Evolutionary conservation across 2,888 invertebrate species (phyloP), one percentile per base, ranked within the genome.

Genomic region (Agonopterix subpropinquella): DNA sequence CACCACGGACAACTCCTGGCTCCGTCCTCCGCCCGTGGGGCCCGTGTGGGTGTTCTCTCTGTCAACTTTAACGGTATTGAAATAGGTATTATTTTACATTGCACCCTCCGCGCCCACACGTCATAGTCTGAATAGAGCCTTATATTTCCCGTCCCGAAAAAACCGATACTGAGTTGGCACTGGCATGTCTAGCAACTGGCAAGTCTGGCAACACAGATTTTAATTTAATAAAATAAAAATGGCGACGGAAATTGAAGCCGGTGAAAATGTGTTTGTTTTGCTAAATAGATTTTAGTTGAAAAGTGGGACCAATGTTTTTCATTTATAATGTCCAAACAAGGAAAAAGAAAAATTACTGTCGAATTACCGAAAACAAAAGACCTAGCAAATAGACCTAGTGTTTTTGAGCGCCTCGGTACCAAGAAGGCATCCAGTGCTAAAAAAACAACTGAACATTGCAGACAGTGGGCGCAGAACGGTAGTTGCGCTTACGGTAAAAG

Each of bases 321-420:
- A 56, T 73, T 65, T 84, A 88, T 87, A 86, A 88, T 88, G 88
- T 88, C 88, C 84, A 88, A 88, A 89, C 92, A 91, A 91, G 91
- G 91, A 83, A 92, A 93, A 90, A 92, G 93, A 81, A 93, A 93
- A 91, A 93, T 93, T 81, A 92, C 93, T 77, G 92, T 92, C 79
- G 93, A 92, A 83, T 89, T 92, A 82, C 90, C 92, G 74, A 92
- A 92, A 90, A 89, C 89, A 76, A 92, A 92, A 88, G 90, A 91
- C 73, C 81, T 91, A 65, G 77, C 90, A 76, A 84, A 84, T 70
- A 91, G 94, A 80, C 94, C 94, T 60, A 95, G 94, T 89, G 95
- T 95, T 62, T 95, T 95, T 85, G 95, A 95, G 84, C 91, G 95
- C 65, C 91, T 95, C 69, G 95, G 95, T 62, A 94, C 93, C 43